Base-by-base conservation (phyloP, 2,888 invertebrate genomes). In the Geophilus truncorum region DNA sequence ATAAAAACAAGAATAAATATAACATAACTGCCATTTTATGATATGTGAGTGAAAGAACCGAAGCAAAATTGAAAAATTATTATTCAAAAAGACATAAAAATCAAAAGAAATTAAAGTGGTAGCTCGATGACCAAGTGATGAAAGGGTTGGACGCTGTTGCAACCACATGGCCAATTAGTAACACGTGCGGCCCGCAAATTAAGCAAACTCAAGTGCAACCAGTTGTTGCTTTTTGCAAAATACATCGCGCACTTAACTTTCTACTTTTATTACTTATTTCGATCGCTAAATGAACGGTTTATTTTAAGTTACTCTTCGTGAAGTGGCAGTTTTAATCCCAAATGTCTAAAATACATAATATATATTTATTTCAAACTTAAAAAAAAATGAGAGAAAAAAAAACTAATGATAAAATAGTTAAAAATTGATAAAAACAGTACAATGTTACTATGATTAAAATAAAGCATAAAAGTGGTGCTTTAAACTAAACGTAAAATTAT, bases 101-200 rank as follows among this genome's bases (percentile, higher is more conserved):
- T 15, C 15, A 40, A 40, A 40, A n/a, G n/a, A 40, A 40, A 10
- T 40, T 10, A 40, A 40, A 40, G 40, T 40, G 40, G 10, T 40
- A 40, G 40, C 15, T 40, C 40, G 15, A 40, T 40, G 15, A 40
- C 40, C 40, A 40, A 40, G 40, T 40, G 40, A 40, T 40, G 28
- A 70, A 28, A 70, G 23, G 28, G 70, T 70, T 70, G 70, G 70
- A 70, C 70, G 25, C 70, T 70, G 70, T 70, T 70, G 70, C 70
- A 70, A 28, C 70, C 28, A 28, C 70, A 70, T 70, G 70, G 70
- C 28, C 70, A 70, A 28, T 70, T 25, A 70, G 70, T 70, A 28
- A 28, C 70, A 70, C 70, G 28, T 70, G 70, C 21, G 70, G 70
- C n/a, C 40, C 40, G n/a, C 40, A 40, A 40, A 40, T 40, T 40